These are phyloP conservation scores for Sus scrofa DNA, from an alignment of 2,113 vertebrate species.

Conservation along the genomic window T2T-Sscrofa CM000812.6:65558501-65559000, in stretches of 20 bases:
- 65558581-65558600: slow-evolving; percentile 61
- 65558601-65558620: slow-evolving; percentile 13
- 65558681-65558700: not conserved
- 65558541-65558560: slow-evolving; percentile 72
- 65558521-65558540: slow-evolving; percentile 71
- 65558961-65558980: not conserved
- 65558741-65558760: slow-evolving; percentile 65
- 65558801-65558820: slow-evolving; percentile 59
- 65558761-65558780: slow-evolving; percentile 64
- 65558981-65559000: slow-evolving; percentile 45
- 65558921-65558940: slow-evolving; percentile 45
- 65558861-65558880: slow-evolving; percentile 61
- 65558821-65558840: slow-evolving; percentile 59
- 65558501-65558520: slow-evolving; percentile 48
- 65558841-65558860: slow-evolving; percentile 63
- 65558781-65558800: slow-evolving; percentile 66
- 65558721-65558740: slow-evolving; percentile 58
- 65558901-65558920: not conserved
- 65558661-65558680: not conserved
- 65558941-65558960: not conserved
- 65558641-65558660: not conserved
- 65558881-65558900: slow-evolving; percentile 43
- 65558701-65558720: not conserved
- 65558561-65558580: slow-evolving; percentile 65
- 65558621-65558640: not conserved